Evolutionary conservation across 2,797 vertebrate genomes (phyloP).

Genomic region (Enteromius thamalakanensis): DNA sequence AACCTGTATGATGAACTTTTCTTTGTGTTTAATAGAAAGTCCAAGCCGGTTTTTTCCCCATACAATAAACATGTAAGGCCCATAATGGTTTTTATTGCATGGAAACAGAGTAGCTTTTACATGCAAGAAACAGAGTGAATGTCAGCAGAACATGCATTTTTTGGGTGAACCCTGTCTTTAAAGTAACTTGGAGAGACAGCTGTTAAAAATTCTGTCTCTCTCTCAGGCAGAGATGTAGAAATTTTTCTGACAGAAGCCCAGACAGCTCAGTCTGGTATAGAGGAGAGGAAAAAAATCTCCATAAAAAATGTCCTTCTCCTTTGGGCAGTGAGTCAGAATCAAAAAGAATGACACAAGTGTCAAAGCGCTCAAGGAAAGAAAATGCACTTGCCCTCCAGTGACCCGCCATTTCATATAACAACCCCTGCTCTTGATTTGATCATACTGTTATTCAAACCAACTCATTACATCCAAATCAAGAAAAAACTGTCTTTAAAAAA

Average conservation of each 20-base stretch:
- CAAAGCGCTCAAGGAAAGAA: slow-evolving; percentile 16
- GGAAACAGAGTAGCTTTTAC: neutral
- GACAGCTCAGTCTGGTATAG: slow-evolving; percentile 13
- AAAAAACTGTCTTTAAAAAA: slow-evolving; percentile 18
- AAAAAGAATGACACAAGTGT: slow-evolving; percentile 33
- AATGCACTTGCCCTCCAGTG: slow-evolving; percentile 28
- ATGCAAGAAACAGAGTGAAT: slow-evolving; percentile 11
- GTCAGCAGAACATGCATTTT: neutral
- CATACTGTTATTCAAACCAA: slow-evolving; percentile 41
- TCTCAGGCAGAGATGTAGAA: slow-evolving; percentile 17
- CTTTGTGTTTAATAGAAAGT: no score
- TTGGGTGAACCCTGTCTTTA: neutral
- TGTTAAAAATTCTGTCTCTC: slow-evolving; percentile 23
- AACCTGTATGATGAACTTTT: neutral
- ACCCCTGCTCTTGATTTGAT: slow-evolving; percentile 42
- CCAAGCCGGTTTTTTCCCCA: neutral
- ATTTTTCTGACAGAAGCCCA: slow-evolving; percentile 19
- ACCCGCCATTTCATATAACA: slow-evolving; percentile 39
- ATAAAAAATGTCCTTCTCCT: slow-evolving; percentile 9
- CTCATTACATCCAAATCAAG: slow-evolving; percentile 39
- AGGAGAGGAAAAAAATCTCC: slow-evolving; percentile 11
- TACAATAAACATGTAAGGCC: neutral
- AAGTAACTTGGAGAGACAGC: neutral
- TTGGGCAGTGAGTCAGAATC: slow-evolving; percentile 4
- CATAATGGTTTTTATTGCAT: neutral